Base-by-base conservation (phyloP, 2,797 vertebrate genomes). In the Enteromius radiatus region DNA sequence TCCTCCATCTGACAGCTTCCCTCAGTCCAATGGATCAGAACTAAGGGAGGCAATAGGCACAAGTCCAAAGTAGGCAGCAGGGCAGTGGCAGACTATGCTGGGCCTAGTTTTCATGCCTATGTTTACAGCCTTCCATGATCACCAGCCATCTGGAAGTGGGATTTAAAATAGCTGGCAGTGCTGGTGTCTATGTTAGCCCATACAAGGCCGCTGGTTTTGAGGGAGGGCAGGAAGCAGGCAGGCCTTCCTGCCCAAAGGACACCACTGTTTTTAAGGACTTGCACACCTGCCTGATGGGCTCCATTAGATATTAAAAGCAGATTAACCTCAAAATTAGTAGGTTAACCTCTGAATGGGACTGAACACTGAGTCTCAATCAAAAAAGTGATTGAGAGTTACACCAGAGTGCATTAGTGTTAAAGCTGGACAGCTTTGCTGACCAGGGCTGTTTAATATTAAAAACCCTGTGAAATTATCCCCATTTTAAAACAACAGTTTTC, bases 101-200 rank as follows among this genome's bases (percentile, higher is more conserved):
- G 80, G 85, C 80, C 82, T 84, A 74, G 77, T 79, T 81, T 52
- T 61, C 74, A 78, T 78, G 52, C 3, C 19, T 83, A 83, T 88
- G 87, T 92, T 90, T 90, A 87, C 86, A 76, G 82, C 85, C 63
- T 77, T 80, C 83, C 54, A 45, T 86, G 87, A 76, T 84, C 81
- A 81, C 76, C 70, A 77, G 88, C 76, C 56, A 71, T 84, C 84
- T 89, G 89, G 88, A 89, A 64, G 80, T 75, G 23, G 59, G 23
- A 75, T 90, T 90, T 89, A 87, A 91, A 93, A 92, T 91, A 92
- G 90, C 83, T 84, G 68, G 17, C 77, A 79, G 14, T 52, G 52
- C 64, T 85, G 70, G 81, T 78, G 83, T 87, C 84, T 85, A 74
- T 87, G 84, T 88, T 89, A 85, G 81, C 81, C 65, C 23, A 61